Evolutionary conservation across 2,797 vertebrate species (phyloP).

Genomic region (Hoplostethus mediterraneus): DNA sequence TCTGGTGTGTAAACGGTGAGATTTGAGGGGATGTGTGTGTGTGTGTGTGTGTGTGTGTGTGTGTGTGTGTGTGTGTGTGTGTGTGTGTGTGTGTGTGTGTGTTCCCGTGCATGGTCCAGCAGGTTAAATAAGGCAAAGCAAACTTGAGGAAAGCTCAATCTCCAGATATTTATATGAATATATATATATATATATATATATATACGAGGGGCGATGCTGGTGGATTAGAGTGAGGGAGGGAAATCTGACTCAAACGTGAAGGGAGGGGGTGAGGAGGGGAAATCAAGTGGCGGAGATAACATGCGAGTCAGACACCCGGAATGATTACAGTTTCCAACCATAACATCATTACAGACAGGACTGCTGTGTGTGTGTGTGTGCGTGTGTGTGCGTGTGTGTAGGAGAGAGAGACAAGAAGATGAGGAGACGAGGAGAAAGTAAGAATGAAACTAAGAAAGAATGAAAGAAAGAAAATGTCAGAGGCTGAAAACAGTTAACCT

Average conservation of each 20-base stretch:
- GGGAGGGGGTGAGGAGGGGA: neutral
- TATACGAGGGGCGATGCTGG: neutral
- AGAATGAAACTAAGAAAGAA: neutral
- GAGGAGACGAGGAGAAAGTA: conserved; percentile 17
- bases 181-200: too few species aligned
- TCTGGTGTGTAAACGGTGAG: conserved; percentile 34
- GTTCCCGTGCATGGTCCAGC: conserved; percentile 30
- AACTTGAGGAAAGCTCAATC: conserved; percentile 25
- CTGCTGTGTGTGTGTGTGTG: conserved; percentile 27
- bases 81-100: conserved; percentile 23
- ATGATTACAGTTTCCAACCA: conserved; percentile 55
- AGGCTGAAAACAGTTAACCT: conserved; percentile 33
- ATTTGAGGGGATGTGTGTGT: conserved; percentile 26
- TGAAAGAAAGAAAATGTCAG: conserved; percentile 12
- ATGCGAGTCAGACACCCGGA: conserved; percentile 37
- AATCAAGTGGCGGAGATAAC: conserved; percentile 46
- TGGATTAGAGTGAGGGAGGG: conserved; percentile 48
- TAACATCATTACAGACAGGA: conserved; percentile 58
- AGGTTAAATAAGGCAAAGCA: conserved; percentile 46
- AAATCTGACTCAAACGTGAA: neutral
- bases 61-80: conserved; percentile 17
- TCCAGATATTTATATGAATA: too few species aligned
- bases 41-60: conserved; percentile 23
- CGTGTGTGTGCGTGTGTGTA: neutral
- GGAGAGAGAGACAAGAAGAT: conserved; percentile 15